Base-by-base conservation (phyloP, 2,797 vertebrate genomes). In the Phalanger gymnotis region DNA sequence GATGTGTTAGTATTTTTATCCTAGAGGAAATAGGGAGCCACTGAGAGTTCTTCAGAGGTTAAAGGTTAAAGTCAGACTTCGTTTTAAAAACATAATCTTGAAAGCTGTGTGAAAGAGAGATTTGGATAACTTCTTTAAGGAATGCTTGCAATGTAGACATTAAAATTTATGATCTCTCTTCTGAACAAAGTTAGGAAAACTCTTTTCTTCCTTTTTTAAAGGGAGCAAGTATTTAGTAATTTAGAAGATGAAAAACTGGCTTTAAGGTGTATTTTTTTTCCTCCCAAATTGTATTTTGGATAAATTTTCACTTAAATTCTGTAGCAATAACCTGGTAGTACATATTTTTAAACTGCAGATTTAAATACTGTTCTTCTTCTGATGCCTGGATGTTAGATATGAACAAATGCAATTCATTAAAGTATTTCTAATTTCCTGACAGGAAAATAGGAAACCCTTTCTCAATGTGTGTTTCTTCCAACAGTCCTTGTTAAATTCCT, bases 381-480 rank as follows among this genome's bases (percentile, higher is more conserved):
- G 96, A 98, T 95, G 93, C 94, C 96, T 98, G 52, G 2, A 40
- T 97, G 96, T 97, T 96, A 98, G 96, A 96, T 97, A 94, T 93
- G 95, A 96, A 97, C 94, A 97, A 97, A 27, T 91, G 19, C 58
- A 92, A 96, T 98, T 97, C 92, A 97, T 97, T 97, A 97, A 96
- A 98, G 97, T 98, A 97, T 96, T 98, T 98, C 94, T 98, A 94
- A 97, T 98, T 98, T 97, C 92, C 92, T 97, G 95, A 91, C 93
- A 61, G 97, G 97, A 97, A 98, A 97, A 97, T 97, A 96, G 94
- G 92, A 95, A 96, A 95, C 55, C 56, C 58, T 97, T 97, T 96
- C 94, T 98, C 95, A 97, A 0, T 54, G 31, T 96, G 94, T 95
- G 53, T 97, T 97, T 97, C 91, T 94, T 98, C 91, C 94, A 94